Evolutionary conservation across 2,113 vertebrate genomes (phyloP), one percentile per base, ranked within the genome.

Genomic region (Smithornis capensis): DNA sequence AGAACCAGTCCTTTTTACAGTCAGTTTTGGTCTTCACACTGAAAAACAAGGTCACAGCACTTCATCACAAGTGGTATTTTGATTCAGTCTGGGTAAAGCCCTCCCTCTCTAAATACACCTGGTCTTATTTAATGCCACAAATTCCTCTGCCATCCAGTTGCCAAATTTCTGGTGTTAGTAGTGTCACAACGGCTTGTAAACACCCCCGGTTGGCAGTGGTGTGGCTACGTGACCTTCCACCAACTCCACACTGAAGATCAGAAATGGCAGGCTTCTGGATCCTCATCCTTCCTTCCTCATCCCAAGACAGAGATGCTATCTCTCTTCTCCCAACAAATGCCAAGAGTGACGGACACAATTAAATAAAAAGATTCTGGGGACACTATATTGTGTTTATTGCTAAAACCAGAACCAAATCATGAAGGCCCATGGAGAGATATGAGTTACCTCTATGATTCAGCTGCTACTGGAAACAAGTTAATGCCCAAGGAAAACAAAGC

Each of bases 61-160:
- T 5, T 69, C 9, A 13, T 4, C 5, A n/a, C 0, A 0, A 68
- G 52, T 15, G 33, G 38, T n/a, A 17, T 9, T 76, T 27, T 17
- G 29, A 67, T 9, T 62, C 8, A 5, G 4, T 9, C 63, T 33
- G 28, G 44, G 19, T 25, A 18, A 49, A 81, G 47, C 31, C 14
- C 49, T 49, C 42, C 22, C 56, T 14, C 2, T 16, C 44, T 35
- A 31, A 37, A 70, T 19, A 70, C 6, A n/a, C 12, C 22, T 19
- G 17, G 21, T 24, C 38, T 50, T 6, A 22, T 4, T 45, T 28
- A 67, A 63, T 10, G 24, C 37, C 42, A n/a, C 6, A 0, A 53
- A 25, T 7, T 14, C 17, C 49, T 80, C 44, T 45, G 69, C 22
- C 38, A 10, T 6, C 42, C 59, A 5, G 0, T 19, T 33, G 45